Base-by-base conservation (phyloP, 2,888 invertebrate species). In the Cantharis flavilabris region DNA sequence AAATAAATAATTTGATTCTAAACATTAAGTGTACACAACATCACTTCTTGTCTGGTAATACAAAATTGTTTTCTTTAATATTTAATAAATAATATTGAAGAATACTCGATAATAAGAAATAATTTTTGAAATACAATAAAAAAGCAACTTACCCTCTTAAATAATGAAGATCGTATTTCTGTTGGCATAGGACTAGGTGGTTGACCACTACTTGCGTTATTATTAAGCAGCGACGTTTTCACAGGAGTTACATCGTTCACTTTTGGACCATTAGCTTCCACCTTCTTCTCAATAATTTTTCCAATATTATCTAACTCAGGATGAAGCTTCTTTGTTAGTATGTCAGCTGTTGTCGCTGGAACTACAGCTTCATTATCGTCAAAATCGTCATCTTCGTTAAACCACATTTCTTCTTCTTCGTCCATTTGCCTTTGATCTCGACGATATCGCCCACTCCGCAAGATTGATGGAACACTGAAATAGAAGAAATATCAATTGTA, bases 321-420 rank as follows among this genome's bases (percentile, higher is more conserved):
- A 81, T 91, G 92, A 73, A 92, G 84, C 85, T 92, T 92, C 84
- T 90, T 91, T 78, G 89, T 89, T 73, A 91, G 86, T 78, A 91
- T 88, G 83, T 92, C 92, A 77, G 87, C 88, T 30, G 87, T 83
- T 88, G 91, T 87, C 20, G 89, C 89, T 18, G 90, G 90, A 28
- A 90, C 89, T 16, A 91, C 90, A 14, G 91, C 89, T 83, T 93
- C 92, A 79, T 94, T 95, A 85, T 97, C 97, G 79, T 96, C 94
- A 81, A 95, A 94, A 87, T 97, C 97, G 87, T 98, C 98, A 82
- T 98, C 98, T 84, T 98, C 97, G 87, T 98, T 97, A 89, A 98
- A 98, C 98, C 98, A 99, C 94, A 98, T 96, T 89, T 98, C 98
- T 86, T 99, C 98, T 84, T 98, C 98, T 86, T 98, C 98, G 82